Base-by-base conservation (phyloP, 2,888 invertebrate species). In the Spilarctia lutea region DNA sequence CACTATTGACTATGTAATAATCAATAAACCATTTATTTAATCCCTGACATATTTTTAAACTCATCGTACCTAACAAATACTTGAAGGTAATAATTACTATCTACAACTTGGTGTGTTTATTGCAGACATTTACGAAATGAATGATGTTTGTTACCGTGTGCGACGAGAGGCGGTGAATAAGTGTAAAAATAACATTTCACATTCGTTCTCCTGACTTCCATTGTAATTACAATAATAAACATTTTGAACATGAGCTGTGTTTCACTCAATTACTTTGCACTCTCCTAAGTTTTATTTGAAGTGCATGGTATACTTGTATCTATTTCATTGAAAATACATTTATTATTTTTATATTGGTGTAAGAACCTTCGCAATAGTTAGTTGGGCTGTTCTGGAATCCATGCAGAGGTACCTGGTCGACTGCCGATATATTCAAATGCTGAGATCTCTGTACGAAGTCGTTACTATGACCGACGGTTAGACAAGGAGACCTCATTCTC, bases 191-290 rank as follows among this genome's bases (percentile, higher is more conserved):
- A 72, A 73, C 60, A 78, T 73, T 76, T 77, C 1, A 70, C 42
- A 75, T 71, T 39, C 75, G 76, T 75, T 75, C 66, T 78, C 76
- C 74, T 75, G 75, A 83, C 76, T 80, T 81, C 74, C 82, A 83
- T 75, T 71, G 65, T 77, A 71, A 75, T 72, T 33, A 76, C 67
- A 70, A 75, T 68, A 81, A 81, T 65, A 71, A 79, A 77, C 35
- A 68, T 73, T 77, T 78, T 72, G 66, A 80, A 79, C 52, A 70
- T 76, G 2, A 33, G 27, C 16, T 73, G 72, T 27, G 67, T 81
- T 81, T 81, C 18, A 69, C 35, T 69, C 10, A 39, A 35, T 35
- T 63, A 30, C 60, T 30, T 4, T 16, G 4, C 16, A 16, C 27
- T 63, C 16, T 13, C 48, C 20, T 1, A 20, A 48, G 48, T 48